Conservation (phyloP, 37 sponge, comb jelly and placozoan genomes). For the Chondrosia reniformis region DNA sequence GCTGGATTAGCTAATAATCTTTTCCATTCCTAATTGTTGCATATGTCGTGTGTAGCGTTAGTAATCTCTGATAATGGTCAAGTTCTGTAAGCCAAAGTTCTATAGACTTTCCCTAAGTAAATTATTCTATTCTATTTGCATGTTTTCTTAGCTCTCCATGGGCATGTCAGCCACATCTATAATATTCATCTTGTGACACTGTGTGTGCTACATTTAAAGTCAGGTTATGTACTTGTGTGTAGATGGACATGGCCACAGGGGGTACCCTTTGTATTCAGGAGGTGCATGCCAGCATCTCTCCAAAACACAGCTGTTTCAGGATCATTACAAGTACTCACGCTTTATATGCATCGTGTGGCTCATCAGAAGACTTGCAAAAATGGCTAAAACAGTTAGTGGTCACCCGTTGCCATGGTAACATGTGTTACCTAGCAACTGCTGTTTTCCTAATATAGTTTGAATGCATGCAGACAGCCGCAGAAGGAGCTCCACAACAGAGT, state of each 20-base stretch:
- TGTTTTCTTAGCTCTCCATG: not conserved
- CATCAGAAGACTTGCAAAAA: slow-evolving; percentile 63
- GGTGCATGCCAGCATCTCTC: slow-evolving; percentile 73
- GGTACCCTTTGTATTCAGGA: slow-evolving; percentile 54
- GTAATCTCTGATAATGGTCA: no score
- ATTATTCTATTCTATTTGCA: no score
- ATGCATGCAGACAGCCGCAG: slow-evolving; percentile 48
- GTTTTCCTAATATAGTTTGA: slow-evolving; percentile 27
- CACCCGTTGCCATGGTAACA: not conserved
- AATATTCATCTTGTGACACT: not conserved
- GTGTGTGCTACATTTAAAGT: not conserved
- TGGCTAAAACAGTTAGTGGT: slow-evolving; percentile 63
- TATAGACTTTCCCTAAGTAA: no score
- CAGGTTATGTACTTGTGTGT: not conserved
- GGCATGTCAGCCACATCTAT: not conserved
- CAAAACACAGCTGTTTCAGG: slow-evolving; percentile 71
- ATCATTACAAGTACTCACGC: slow-evolving; percentile 57
- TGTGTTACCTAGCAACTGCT: not conserved
- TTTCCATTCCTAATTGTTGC: no score
- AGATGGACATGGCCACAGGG: slow-evolving; percentile 70
- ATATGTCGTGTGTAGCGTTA: no score
- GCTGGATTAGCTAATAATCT: no score
- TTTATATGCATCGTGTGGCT: slow-evolving; percentile 69
- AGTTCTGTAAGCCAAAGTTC: no score
- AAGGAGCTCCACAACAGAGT: slow-evolving; percentile 53